Evolutionary conservation across 2,113 vertebrate species (phyloP), one percentile per base, ranked within the genome.

Genomic region (Tetrax tetrax): DNA sequence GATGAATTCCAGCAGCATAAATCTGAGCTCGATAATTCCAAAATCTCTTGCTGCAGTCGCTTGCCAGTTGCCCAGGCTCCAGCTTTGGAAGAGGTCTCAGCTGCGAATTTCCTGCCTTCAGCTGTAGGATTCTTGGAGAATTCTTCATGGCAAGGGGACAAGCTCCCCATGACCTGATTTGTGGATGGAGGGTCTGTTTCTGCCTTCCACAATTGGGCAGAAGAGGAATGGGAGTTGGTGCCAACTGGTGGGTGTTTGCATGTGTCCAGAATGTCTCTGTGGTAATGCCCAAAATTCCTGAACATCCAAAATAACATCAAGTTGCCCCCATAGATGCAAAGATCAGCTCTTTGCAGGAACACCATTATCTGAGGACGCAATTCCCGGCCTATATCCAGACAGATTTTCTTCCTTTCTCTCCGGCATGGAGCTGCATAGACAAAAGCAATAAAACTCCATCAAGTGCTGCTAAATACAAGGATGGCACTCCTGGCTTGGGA

Each of bases 1-100:
- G 77, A 51, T 4, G 68, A 76, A 87, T 95, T 93, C 95, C 92
- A 85, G 89, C 66, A 45, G 53, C 77, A 80, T 94, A 90, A 71
- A 87, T 96, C 81, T 94, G 14, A 0, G 56, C 70, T 70, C 70
- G 43, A 8, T 53, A 87, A 43, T 68, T 82, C 78, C 81, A 71
- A n/a, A 37, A 56, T 35, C 66, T 76, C 77, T 69, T 0, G 0
- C 63, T 79, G 78, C 12, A 11, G 33, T 79, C 83, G 45, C 93
- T 53, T 84, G 88, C 86, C 63, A n/a, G 59, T 83, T 64, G 53
- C 86, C 81, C 10, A 0, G 53, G 64, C 38, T 95, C 72, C 92
- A 82, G 63, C 10, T 10, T 51, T 83, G 78, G 78, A 97, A 83
- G 7, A 1, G 70, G 47, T 60, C 83, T 91, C 59, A 75, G 47